Percentiles rank a stretch among this genome's conserved stretches.
Conservation (phyloP, 2,797 vertebrate genomes). For the Microctenopoma steveboyesi region DNA sequence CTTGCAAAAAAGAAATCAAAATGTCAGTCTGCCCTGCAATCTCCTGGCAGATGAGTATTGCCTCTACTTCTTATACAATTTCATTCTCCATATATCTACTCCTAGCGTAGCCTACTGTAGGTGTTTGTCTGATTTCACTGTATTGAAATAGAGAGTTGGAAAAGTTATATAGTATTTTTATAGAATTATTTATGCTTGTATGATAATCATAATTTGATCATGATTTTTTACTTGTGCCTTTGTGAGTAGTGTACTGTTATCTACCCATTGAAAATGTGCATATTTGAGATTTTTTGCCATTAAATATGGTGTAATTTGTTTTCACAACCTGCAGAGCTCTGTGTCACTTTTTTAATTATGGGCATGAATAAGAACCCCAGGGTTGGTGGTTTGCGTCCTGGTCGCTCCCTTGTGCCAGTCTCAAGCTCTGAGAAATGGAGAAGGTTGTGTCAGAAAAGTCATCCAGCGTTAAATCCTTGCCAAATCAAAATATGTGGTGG, state of each 20-base stretch:
- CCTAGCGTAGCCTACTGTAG: slow-evolving; percentile 37
- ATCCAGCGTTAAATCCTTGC: too few species aligned
- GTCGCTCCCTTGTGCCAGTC: too few species aligned
- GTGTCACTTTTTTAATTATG: neutral
- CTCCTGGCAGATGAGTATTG: slow-evolving; percentile 70
- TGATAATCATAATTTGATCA: neutral
- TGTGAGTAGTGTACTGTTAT: neutral
- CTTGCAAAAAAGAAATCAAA: slow-evolving; percentile 82
- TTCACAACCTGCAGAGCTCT: neutral
- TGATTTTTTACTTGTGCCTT: neutral
- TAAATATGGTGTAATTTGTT: neutral
- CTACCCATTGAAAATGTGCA: neutral
- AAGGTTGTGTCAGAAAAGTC: too few species aligned
- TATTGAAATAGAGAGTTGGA: slow-evolving; percentile 16
- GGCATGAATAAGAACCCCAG: too few species aligned
- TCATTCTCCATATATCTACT: slow-evolving; percentile 51
- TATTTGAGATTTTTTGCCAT: neutral
- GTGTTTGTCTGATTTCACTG: slow-evolving; percentile 6
- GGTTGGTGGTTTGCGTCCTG: too few species aligned
- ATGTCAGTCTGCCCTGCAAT: slow-evolving; percentile 78
- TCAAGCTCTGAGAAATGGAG: too few species aligned
- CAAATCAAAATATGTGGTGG: too few species aligned
- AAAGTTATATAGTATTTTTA: slow-evolving; percentile 16
- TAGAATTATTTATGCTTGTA: slow-evolving; percentile 3
- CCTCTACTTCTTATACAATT: slow-evolving; percentile 69